phyloP scores from a whole-genome alignment of 2,888 invertebrate species.

The Nomada hirtipes region DNA sequence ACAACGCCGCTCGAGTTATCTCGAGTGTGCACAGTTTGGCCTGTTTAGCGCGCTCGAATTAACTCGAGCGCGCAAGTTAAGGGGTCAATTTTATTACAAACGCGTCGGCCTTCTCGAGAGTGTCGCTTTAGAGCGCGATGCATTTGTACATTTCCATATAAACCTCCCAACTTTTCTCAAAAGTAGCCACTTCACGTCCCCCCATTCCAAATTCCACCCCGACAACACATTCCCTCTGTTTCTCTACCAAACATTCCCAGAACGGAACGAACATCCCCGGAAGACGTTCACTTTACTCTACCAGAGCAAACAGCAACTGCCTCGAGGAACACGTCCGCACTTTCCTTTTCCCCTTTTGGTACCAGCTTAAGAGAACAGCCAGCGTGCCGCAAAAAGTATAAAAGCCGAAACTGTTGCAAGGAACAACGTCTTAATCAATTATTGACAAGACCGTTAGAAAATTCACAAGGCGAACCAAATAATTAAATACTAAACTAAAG shows the following conservation, averaged over 20 bases:
- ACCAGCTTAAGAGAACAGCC: too few relatives aligned
- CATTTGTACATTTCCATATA: too few relatives aligned
- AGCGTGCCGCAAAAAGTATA: too few relatives aligned
- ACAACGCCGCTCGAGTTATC: too few relatives aligned
- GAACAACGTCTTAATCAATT: too few relatives aligned
- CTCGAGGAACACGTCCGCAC: not conserved
- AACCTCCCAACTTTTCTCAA: not conserved
- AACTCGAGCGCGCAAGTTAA: too few relatives aligned
- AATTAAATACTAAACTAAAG: too few relatives aligned
- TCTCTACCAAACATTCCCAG: constrained; percentile 14
- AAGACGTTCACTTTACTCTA: constrained; percentile 5
- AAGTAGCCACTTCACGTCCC: not conserved
- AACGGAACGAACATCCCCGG: not conserved
- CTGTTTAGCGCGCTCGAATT: too few relatives aligned
- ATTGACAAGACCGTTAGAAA: too few relatives aligned
- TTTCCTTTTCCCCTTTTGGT: not conserved
- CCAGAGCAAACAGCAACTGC: not conserved
- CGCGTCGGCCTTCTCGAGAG: not conserved
- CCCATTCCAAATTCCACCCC: not conserved
- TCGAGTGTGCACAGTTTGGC: too few relatives aligned
- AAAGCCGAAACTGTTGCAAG: too few relatives aligned
- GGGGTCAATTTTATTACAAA: not conserved
- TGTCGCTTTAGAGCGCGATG: not conserved
- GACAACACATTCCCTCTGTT: not conserved
- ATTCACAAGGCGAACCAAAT: too few relatives aligned